A percentile compares a stretch with the other conserved stretches of the same genome.
Evolutionary conservation across 2,797 vertebrate genomes (phyloP).

Genomic region (Eupleurogrammus muticus): DNA sequence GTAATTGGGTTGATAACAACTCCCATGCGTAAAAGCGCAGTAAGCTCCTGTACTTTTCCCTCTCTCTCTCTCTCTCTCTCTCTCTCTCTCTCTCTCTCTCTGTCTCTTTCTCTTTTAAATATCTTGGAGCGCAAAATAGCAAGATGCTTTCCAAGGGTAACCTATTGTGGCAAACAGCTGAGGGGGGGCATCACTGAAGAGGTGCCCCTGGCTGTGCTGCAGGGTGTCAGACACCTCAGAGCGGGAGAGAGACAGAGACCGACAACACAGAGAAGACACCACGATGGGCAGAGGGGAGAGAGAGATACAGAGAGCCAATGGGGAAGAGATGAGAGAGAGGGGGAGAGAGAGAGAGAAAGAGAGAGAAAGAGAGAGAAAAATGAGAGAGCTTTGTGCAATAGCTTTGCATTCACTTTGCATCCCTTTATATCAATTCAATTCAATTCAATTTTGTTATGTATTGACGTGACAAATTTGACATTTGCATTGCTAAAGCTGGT

Average conservation of each 20-base stretch:
- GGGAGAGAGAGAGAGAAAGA: slow-evolving; percentile 40
- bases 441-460: no score
- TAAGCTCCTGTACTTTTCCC: slow-evolving; percentile 4
- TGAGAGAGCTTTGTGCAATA: slow-evolving; percentile 24
- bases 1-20: slow-evolving; percentile 55
- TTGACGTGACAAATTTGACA: no score
- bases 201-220: slow-evolving; percentile 50
- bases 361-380: slow-evolving; percentile 31
- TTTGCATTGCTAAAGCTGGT: no score
- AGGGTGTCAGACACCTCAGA: slow-evolving; percentile 51
- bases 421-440: slow-evolving; percentile 15
- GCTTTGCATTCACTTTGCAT: slow-evolving; percentile 48
- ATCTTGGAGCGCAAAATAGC: neutral
- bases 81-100: no score
- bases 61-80: no score
- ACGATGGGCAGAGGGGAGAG: slow-evolving; percentile 34
- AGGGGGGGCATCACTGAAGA: slow-evolving; percentile 37
- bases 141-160: slow-evolving; percentile 24
- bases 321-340: slow-evolving; percentile 27
- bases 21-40: slow-evolving; percentile 67
- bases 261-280: slow-evolving; percentile 55
- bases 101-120: no score
- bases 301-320: slow-evolving; percentile 28
- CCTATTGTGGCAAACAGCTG: slow-evolving; percentile 21
- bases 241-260: slow-evolving; percentile 34